Evolutionary conservation across 2,113 vertebrate species (phyloP), one percentile per base, ranked within the genome.

Genomic region (Barbus barbus): DNA sequence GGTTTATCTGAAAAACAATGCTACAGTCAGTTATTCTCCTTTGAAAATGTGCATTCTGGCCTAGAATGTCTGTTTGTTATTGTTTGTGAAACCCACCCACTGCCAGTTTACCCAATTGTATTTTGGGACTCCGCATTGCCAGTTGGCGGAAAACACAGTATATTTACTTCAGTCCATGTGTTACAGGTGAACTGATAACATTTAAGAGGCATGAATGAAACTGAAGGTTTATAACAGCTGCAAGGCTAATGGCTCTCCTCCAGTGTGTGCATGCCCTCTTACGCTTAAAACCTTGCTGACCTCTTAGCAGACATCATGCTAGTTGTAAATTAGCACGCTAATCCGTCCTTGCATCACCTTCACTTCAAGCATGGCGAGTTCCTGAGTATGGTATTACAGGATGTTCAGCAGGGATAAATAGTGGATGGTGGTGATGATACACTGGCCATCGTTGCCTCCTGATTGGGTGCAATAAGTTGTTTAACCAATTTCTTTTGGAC

Each of bases 331-430:
- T 77, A 53, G 51, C 12, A 14, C 61, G 53, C 60, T 69, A 84
- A 84, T 78, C 63, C 9, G 83, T 22, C 60, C 60, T 65, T 56
- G 83, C 26, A 53, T 78, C 83, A 78, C 83, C 73, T 84, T 84
- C 73, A 77, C 31, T 41, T 41, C 16, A 33, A 28, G 73, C 13
- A 53, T 65, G 51, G 16, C 14, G 24, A 60, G 41, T 46, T 65
- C 31, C n/a, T 44, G 78, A 22, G 78, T 48, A 26, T 65, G 41
- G 41, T n/a, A 31, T 81, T 48, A 67, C 61, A 81, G 18, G 18
- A 51, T 63, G 14, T 80, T 65, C 24, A 79, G 36, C 14, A 65
- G 38, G 58, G 78, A 63, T 79, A 63, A 79, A 36, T 44, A 78
- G 33, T 36, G 56, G 51, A 16, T 60, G 75, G 31, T 77, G 48